Evolutionary conservation across 2,113 vertebrate species (phyloP), one percentile per base, ranked within the genome.

Genomic region (Bothrops jararaca): DNA sequence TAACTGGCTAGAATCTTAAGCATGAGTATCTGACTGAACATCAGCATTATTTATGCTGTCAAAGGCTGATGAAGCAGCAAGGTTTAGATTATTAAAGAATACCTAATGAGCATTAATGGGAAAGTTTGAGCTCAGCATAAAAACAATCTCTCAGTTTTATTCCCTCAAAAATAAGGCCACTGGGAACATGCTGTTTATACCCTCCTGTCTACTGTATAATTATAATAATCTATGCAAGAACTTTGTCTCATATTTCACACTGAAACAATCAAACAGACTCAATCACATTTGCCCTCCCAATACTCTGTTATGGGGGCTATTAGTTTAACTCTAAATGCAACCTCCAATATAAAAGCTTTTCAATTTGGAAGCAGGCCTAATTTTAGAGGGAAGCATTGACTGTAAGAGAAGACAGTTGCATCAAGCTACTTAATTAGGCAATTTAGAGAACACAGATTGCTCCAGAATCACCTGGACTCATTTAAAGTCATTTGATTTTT

Each of bases 241-340:
- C 91, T 91, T 60, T 23, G 80, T 86, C 42, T 91, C 90, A 86
- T 54, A 86, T 91, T 86, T 86, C 54, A 54, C 23, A 39, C 39
- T 52, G 29, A 7, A 34, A n/a, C 39, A n/a, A n/a, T 22, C 42
- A 58, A 57, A 42, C n/a, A 60, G 20, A 34, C 85, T 86, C 57
- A 50, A 13, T 48, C 91, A 24, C 50, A 29, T 23, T 64, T 88
- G 23, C 48, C 45, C 39, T 39, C 56, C 50, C 57, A 91, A 64
- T 52, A 91, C 45, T n/a, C 13, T 39, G 52, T 60, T 64, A 52
- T n/a, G 29, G n/a, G 45, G 48, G 39, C 90, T 86, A 86, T 91
- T 86, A 50, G 91, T 86, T 45, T 34, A 86, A 57, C 1, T 86
- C 42, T 56, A 86, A 91, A 86, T 58, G 80, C 54, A 86, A 48